Conservation (phyloP, 1,140 invertebrate species). For the Drosophila neocordata region DNA sequence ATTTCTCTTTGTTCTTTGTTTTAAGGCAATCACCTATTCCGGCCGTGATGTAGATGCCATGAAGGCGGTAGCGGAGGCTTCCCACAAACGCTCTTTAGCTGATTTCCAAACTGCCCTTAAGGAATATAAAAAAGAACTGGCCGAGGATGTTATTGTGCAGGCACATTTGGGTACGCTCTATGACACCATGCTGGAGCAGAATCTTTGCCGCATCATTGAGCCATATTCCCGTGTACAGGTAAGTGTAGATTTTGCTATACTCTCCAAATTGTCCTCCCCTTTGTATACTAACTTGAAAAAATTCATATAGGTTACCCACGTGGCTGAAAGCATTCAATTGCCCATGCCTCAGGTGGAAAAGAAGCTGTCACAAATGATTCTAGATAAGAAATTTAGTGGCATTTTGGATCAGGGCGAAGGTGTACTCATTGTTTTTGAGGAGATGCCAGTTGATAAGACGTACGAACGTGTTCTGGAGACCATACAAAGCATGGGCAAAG, state of each 20-base stretch:
- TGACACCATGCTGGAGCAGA: constrained; percentile 99
- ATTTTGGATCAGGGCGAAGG: constrained; percentile 99
- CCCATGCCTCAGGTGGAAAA: constrained; percentile 97
- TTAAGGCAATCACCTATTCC: constrained; percentile 94
- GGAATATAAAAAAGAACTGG: constrained; percentile 94
- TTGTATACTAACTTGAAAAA: neutral
- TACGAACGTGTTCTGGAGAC: constrained; percentile 98
- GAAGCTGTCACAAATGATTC: constrained; percentile 99
- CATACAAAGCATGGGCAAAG: constrained; percentile 99
- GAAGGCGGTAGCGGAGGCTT: constrained; percentile 97
- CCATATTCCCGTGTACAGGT: constrained; percentile 99
- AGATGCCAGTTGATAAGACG: constrained; percentile 96
- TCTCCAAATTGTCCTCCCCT: neutral
- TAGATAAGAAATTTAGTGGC: constrained; percentile 98
- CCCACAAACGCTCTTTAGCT: constrained; percentile 97
- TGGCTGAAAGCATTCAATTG: constrained; percentile 94
- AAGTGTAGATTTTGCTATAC: constrained; percentile 53
- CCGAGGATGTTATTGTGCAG: constrained; percentile 97
- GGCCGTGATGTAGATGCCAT: constrained; percentile 98
- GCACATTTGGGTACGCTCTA: constrained; percentile 98
- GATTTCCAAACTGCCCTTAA: constrained; percentile 96
- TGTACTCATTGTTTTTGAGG: constrained; percentile 98
- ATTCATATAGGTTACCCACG: constrained; percentile 87
- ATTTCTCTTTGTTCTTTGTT: neutral
- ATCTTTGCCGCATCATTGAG: constrained; percentile 98